Evolutionary conservation across 2,113 vertebrate species (phyloP).

Genomic region (Bufo bufo): DNA sequence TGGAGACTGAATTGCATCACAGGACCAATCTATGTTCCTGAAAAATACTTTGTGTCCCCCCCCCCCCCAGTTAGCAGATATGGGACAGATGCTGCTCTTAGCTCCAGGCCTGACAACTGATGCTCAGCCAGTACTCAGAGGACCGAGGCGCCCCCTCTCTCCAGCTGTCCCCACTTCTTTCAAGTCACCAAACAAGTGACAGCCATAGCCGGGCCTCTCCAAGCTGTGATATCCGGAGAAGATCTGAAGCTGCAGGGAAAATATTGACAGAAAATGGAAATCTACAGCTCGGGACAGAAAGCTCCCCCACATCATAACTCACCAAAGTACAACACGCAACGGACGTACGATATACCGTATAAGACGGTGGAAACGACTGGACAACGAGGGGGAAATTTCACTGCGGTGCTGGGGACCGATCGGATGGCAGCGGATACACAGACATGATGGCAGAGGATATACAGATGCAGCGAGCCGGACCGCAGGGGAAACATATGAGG

Average conservation of each 20-base stretch:
- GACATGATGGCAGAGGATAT: no score
- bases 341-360: neutral
- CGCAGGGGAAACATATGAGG: no score
- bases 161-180: conserved; percentile 31
- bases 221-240: neutral
- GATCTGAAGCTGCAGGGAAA: neutral
- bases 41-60: neutral
- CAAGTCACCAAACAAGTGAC: conserved; percentile 20
- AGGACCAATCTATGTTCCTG: neutral
- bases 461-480: no score
- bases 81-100: neutral
- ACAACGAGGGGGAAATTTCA: neutral
- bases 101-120: conserved; percentile 28
- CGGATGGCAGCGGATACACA: no score
- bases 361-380: neutral
- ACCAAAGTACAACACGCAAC: neutral
- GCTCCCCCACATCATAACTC: neutral
- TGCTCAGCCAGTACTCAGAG: conserved; percentile 15
- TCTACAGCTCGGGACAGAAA: neutral
- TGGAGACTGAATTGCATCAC: neutral
- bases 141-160: neutral
- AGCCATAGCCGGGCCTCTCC: neutral
- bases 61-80: neutral
- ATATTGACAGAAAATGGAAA: neutral
- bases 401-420: no score